A percentile compares a stretch with the other conserved stretches of the same genome.
Evolutionary conservation across 2,113 vertebrate genomes (phyloP).

Genomic region (Beaufortia kweichowensis): DNA sequence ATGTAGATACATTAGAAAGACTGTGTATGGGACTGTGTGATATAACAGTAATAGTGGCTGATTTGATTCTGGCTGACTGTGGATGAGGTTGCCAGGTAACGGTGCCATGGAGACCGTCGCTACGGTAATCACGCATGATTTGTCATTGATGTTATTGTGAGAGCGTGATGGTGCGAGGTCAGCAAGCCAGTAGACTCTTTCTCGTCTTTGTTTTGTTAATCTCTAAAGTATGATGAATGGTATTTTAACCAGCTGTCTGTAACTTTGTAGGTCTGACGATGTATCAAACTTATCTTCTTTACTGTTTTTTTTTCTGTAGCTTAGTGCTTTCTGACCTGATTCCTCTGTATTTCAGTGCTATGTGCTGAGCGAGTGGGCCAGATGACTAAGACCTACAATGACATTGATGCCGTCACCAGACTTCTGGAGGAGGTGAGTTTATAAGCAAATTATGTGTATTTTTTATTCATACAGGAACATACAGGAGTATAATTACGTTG

Average conservation of each 20-base stretch:
- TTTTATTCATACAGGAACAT: background rate
- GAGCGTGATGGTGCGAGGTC: constrained; percentile 33
- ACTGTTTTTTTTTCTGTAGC: background rate
- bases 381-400: constrained; percentile 99
- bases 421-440: constrained; percentile 92
- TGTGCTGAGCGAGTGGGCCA: constrained; percentile 99
- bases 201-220: constrained; percentile 7
- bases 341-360: constrained; percentile 79
- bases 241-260: no score
- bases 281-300: background rate
- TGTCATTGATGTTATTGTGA: constrained; percentile 12
- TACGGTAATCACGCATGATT: constrained; percentile 17
- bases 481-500: no score
- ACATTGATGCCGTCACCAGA: constrained; percentile 97
- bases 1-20: background rate
- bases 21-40: background rate
- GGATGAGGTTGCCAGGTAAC: constrained; percentile 28
- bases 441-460: background rate
- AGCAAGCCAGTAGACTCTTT: constrained; percentile 15
- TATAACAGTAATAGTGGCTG: background rate
- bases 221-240: background rate
- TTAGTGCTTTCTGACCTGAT: background rate
- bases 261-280: no score
- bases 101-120: constrained; percentile 45
- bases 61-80: constrained; percentile 41